Conservation (phyloP, 1,140 invertebrate species). For the Melanaphis sacchari region DNA sequence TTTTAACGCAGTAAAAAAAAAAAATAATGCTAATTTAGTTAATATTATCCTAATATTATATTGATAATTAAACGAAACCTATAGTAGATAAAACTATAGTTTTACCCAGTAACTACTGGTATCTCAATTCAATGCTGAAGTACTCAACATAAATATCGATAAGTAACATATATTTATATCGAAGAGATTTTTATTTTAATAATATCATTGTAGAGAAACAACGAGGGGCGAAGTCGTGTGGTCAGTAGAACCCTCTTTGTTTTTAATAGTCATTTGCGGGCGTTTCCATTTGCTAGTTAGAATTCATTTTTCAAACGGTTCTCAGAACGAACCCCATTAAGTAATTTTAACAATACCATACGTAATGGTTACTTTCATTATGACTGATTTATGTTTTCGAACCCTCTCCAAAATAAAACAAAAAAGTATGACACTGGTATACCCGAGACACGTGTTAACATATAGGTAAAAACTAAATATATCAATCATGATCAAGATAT, state of each 20-base stretch:
- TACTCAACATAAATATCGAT: background rate
- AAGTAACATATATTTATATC: background rate
- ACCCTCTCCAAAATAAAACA: constrained; percentile 15
- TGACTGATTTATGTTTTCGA: constrained; percentile 49
- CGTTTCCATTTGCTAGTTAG: constrained; percentile 31
- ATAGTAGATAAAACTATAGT: background rate
- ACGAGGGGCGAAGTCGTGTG: background rate
- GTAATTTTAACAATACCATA: constrained; percentile 32
- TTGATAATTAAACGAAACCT: background rate
- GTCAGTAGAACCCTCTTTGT: constrained; percentile 20
- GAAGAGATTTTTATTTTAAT: background rate
- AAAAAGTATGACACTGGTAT: background rate
- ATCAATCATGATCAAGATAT: constrained; percentile 22
- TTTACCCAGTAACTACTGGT: background rate
- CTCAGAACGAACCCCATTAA: constrained; percentile 27
- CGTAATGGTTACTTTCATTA: constrained; percentile 13
- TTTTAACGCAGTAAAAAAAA: background rate
- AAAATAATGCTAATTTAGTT: background rate
- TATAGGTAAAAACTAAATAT: constrained; percentile 18
- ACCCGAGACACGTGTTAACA: background rate
- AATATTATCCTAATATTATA: background rate
- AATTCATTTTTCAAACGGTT: constrained; percentile 31
- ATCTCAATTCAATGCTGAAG: background rate
- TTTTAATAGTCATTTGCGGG: background rate
- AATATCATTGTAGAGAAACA: background rate